These are phyloP conservation scores for Pseudoips prasinana DNA, from an alignment of 2,888 invertebrate genomes.

Conservation along the genomic window DNA sequence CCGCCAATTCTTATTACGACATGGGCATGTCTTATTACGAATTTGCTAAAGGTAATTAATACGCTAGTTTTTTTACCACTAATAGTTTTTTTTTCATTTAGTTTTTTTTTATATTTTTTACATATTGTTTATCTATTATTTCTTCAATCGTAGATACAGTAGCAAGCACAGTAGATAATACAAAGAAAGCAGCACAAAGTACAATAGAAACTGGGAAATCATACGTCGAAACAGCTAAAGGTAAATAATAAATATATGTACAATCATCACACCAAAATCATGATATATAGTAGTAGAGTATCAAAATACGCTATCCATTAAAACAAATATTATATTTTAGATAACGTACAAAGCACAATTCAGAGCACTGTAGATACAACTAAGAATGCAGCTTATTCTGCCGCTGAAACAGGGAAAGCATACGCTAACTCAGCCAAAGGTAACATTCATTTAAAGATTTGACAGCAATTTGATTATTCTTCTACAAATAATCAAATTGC, in stretches of 20 bases:
- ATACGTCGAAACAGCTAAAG: slow-evolving; percentile 61
- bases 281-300: too few species aligned
- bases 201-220: slow-evolving; percentile 58
- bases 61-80: neutral
- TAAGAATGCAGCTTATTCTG: slow-evolving; percentile 28
- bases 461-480: too few species aligned
- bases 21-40: slow-evolving; percentile 57
- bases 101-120: slow-evolving; percentile 3
- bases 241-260: slow-evolving; percentile 35
- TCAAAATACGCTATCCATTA: too few species aligned
- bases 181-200: slow-evolving; percentile 68
- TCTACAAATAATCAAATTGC: too few species aligned
- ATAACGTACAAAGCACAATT: slow-evolving; percentile 45
- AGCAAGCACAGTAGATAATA: slow-evolving; percentile 62
- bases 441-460: slow-evolving; percentile 7
- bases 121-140: slow-evolving; percentile 18
- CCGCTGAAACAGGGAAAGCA: slow-evolving; percentile 49
- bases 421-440: slow-evolving; percentile 43
- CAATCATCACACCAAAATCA: neutral
- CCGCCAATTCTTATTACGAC: slow-evolving; percentile 56
- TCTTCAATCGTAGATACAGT: slow-evolving; percentile 54
- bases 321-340: slow-evolving; percentile 16
- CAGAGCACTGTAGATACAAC: slow-evolving; percentile 17
- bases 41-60: slow-evolving; percentile 46
- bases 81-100: slow-evolving; percentile 5